Evolutionary conservation across 2,113 vertebrate species (phyloP).

Genomic region (Nothoprocta perdicaria): DNA sequence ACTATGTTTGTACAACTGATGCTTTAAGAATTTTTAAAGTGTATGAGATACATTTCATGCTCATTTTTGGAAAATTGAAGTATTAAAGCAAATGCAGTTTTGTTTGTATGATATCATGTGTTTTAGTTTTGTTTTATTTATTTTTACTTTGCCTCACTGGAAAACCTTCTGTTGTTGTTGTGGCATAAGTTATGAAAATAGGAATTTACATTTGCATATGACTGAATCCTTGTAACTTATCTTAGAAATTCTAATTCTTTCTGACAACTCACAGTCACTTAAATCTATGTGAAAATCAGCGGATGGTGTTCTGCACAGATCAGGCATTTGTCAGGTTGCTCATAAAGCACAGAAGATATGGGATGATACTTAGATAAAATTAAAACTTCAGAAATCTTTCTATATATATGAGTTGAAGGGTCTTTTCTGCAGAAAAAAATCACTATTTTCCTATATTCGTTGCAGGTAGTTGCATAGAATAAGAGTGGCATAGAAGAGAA

Average conservation of each 20-base stretch:
- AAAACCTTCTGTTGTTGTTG: neutral
- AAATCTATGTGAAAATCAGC: neutral
- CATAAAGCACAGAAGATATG: neutral
- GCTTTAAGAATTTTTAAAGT: neutral
- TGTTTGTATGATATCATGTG: neutral
- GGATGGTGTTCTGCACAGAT: neutral
- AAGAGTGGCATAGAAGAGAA: too few relatives aligned
- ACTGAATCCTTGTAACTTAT: rapidly evolving
- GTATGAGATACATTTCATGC: neutral
- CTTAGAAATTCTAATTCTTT: neutral
- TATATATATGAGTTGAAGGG: neutral
- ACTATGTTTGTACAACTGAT: neutral
- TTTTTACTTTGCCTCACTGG: neutral
- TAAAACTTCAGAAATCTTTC: neutral
- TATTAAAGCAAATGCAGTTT: neutral
- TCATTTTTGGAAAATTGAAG: neutral
- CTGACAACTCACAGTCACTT: neutral
- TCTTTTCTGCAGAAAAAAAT: neutral
- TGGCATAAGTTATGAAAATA: neutral
- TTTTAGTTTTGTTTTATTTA: neutral
- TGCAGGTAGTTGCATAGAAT: too few relatives aligned
- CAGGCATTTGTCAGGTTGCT: neutral
- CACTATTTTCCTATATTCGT: too few relatives aligned
- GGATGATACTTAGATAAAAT: neutral
- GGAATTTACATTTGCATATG: neutral